Percentiles rank a stretch among this genome's conserved stretches.
Conservation (phyloP, 2,888 invertebrate species). For the Callyntrura guangdongensis region DNA sequence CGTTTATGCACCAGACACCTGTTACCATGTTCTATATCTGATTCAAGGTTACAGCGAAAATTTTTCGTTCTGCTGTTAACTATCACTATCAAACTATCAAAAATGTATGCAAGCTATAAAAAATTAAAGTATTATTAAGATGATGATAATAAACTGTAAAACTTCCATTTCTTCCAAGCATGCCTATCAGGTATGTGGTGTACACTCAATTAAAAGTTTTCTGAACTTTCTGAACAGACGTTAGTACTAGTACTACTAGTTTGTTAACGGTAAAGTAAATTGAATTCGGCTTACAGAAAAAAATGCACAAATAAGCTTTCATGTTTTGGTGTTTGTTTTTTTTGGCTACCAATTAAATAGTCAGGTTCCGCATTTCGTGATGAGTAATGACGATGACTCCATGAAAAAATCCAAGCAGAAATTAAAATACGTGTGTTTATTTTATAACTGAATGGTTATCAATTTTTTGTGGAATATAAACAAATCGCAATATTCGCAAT, state of each 20-base stretch:
- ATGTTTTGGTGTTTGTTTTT: background rate
- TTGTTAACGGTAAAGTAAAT: background rate
- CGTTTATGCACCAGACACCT: no score
- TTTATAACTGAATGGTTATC: no score
- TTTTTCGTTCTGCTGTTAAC: background rate
- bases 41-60: slow-evolving; percentile 38
- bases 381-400: background rate
- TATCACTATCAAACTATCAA: background rate
- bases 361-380: background rate
- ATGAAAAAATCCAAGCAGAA: background rate
- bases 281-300: background rate
- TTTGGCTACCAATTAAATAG: background rate
- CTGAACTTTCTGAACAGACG: slow-evolving; percentile 2
- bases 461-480: no score
- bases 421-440: background rate
- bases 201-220: background rate
- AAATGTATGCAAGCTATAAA: background rate
- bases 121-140: background rate
- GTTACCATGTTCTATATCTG: background rate
- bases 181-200: no score
- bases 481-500: no score
- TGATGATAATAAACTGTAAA: background rate
- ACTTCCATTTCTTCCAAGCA: background rate
- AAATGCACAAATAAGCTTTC: background rate
- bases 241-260: background rate